Base-by-base conservation (phyloP, 2,113 vertebrate species). In the Vidua chalybeata region DNA sequence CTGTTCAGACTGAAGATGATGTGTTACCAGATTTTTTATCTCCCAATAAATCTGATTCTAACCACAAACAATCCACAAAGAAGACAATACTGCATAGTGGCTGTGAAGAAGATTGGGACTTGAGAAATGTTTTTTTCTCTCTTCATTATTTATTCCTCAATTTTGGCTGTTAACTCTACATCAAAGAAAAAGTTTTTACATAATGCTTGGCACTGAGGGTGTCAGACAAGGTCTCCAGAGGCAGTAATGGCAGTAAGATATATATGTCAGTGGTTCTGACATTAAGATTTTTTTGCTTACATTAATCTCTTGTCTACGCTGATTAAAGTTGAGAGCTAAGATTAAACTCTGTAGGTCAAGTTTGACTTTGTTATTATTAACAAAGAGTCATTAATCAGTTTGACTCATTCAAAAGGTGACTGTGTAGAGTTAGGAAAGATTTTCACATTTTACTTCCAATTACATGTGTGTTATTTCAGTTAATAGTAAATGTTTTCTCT, bases 401-500 rank as follows among this genome's bases (percentile, higher is more conserved):
- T 67, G 35, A 63, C 10, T 92, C 35, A 74, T 35, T 83, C 62
- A 81, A 88, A 33, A 68, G 20, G 16, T 82, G 15, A 84, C 63
- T 86, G 7, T 56, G 64, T 68, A 31, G 59, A 61, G 69, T 82
- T 90, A 76, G 27, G 62, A 63, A 63, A 27, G 12, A 88, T 85
- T 90, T 93, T 81, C 52, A 78, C 61, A 58, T 83, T 96, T 87
- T 92, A 41, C 37, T 94, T 87, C 37, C 62, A 76, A 46, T 95
- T 58, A 83, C 28, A 80, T 81, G 87, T 59, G 22, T 54, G 30
- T 69, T 84, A 90, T 94, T 96, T 96, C 96, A 95, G 78, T 90
- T 96, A 76, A 78, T 91, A 64, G 64, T 84, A 94, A 93, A 93
- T 92, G 20, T 81, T 95, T 79, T 45, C 43, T 77, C 31, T 77